Evolutionary conservation across 1,140 invertebrate genomes (phyloP).

Genomic region (Zeugodacus cucurbitae): DNA sequence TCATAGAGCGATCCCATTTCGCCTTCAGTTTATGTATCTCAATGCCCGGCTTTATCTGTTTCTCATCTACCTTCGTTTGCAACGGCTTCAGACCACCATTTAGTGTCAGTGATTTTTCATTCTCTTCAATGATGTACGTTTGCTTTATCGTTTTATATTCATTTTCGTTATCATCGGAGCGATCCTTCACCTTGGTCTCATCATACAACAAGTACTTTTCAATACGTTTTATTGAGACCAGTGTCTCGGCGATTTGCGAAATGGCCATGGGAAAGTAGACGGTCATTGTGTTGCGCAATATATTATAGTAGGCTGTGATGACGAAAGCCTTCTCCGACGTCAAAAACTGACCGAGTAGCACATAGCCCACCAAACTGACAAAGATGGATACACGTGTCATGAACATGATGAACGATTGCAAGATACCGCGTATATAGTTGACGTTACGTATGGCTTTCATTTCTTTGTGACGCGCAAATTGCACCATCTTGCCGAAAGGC

Average conservation of each 20-base stretch:
- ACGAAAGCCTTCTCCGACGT: conserved; percentile 79
- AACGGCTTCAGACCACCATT: conserved; percentile 53
- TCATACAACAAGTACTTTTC: conserved; percentile 78
- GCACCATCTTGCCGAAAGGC: conserved; percentile 77
- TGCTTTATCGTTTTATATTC: conserved; percentile 41
- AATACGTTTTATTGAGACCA: conserved; percentile 75
- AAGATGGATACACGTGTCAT: conserved; percentile 82
- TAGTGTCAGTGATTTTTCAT: conserved; percentile 41
- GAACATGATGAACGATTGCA: conserved; percentile 80
- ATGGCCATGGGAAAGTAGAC: conserved; percentile 78
- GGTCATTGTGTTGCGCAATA: conserved; percentile 79
- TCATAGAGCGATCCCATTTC: conserved; percentile 62
- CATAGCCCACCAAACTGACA: conserved; percentile 79
- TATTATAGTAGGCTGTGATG: conserved; percentile 78
- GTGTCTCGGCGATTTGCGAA: conserved; percentile 74
- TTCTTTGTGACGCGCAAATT: conserved; percentile 69
- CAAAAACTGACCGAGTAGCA: conserved; percentile 71
- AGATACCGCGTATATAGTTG: conserved; percentile 77
- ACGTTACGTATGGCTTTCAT: conserved; percentile 73
- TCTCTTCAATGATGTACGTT: conserved; percentile 37
- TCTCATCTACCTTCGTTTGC: not conserved
- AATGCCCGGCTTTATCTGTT: conserved; percentile 48
- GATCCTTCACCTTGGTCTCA: conserved; percentile 69
- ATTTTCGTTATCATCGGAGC: conserved; percentile 54
- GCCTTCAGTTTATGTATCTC: conserved; percentile 58